Percentiles rank a stretch among this genome's conserved stretches.
Conservation (phyloP, 2,113 vertebrate genomes). For the Nyctibius bracteatus region DNA sequence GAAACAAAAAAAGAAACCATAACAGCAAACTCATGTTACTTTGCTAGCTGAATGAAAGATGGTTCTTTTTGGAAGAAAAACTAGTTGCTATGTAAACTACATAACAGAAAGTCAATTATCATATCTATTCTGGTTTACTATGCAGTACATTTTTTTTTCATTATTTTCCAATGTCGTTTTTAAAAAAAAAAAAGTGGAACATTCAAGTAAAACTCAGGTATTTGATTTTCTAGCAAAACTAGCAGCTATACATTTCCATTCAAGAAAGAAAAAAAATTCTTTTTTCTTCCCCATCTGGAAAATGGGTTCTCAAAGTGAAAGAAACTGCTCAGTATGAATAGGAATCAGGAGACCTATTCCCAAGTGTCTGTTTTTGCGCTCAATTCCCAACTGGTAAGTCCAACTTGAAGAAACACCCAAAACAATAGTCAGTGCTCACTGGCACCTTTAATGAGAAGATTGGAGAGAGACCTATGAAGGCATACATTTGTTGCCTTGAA, state of each 20-base stretch:
- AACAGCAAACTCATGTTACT: background rate
- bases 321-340: background rate
- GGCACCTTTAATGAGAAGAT: background rate
- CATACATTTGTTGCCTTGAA: background rate
- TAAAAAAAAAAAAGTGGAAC: background rate
- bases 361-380: background rate
- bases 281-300: background rate
- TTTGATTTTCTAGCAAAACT: background rate
- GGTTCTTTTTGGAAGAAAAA: background rate
- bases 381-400: background rate
- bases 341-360: background rate
- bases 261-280: background rate
- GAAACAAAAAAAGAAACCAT: background rate
- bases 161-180: background rate
- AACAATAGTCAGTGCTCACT: background rate
- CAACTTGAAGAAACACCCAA: background rate
- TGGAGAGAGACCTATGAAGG: background rate
- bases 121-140: background rate
- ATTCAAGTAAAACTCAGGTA: background rate
- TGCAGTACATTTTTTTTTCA: background rate
- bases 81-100: background rate
- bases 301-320: background rate
- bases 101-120: background rate
- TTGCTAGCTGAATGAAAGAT: background rate
- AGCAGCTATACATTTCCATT: background rate